Evolutionary conservation across 2,797 vertebrate species (phyloP), one percentile per base, ranked within the genome.

Genomic region (Scarus forsteni): DNA sequence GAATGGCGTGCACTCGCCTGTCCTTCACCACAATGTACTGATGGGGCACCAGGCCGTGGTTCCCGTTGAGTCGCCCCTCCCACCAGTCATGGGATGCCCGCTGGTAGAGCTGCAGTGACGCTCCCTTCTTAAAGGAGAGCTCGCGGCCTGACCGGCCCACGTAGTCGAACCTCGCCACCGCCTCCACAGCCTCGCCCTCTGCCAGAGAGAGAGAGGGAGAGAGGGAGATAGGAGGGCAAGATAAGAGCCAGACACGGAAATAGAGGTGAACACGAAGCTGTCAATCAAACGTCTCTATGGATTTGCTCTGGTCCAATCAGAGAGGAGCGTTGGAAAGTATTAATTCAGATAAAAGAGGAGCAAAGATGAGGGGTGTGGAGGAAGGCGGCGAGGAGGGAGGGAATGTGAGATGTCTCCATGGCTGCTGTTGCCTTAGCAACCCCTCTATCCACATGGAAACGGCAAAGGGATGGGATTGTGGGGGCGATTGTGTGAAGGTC

Each of bases 1-100:
- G n/a, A n/a, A n/a, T n/a, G n/a, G n/a, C n/a, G n/a, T n/a, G n/a
- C n/a, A 94, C 98, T 97, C 92, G 96, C 98, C 96, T 96, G 77
- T 99, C 97, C 86, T 99, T 98, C 84, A 99, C 95, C 83, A 96
- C 92, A 57, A 99, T 97, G 89, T 99, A 99, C 91, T 99, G 98
- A 85, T 99, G 97, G 18, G 98, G 98, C 60, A 99, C 97, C 16
- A 99, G 95, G 77, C 98, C 98, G 7, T 94, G 97, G n/a, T 92
- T 93, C 18, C 97, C 97, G 0, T 98, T 98, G 90, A 94, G 96
- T 6, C 97, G 94, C 56, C 98, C 98, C 95, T 99, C 98, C 98
- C 98, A 99, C 98, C 98, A 99, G 94, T 99, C 98, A 79, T 99
- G 97, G 10, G 98, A 99, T 0, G 98, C 98, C 0, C 98, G 95